These are phyloP conservation scores for Danaus plexippus DNA, from an alignment of 1,140 invertebrate genomes.

Conservation along the genomic window DNA sequence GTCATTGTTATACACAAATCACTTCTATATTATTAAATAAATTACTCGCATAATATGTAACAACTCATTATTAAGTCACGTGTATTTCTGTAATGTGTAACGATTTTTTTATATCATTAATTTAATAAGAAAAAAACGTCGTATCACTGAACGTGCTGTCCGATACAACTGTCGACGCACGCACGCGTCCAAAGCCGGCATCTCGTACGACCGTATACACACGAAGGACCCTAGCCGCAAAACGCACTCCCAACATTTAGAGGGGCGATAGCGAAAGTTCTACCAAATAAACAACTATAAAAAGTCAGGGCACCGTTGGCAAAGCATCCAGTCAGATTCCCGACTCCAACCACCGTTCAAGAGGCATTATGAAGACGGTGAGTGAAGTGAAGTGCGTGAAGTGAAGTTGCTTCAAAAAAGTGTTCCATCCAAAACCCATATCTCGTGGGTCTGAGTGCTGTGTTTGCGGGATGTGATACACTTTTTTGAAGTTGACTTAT, in stretches of 20 bases:
- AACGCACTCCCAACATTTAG: slow-evolving; percentile 49
- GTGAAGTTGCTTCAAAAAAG: slow-evolving; percentile 65
- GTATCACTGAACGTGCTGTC: too few relatives aligned
- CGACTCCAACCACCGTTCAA: slow-evolving; percentile 74
- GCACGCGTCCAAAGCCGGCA: slow-evolving; percentile 43
- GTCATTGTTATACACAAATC: too few relatives aligned
- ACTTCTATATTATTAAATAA: too few relatives aligned
- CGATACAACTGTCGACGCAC: slow-evolving; percentile 25
- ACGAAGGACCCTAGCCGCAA: slow-evolving; percentile 52
- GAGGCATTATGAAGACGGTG: slow-evolving; percentile 74
- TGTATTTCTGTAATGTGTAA: too few relatives aligned
- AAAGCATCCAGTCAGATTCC: slow-evolving; percentile 80
- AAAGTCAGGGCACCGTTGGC: slow-evolving; percentile 74
- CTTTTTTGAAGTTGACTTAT: slow-evolving; percentile 57
- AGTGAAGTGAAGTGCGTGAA: slow-evolving; percentile 58
- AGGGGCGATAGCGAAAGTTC: slow-evolving; percentile 70
- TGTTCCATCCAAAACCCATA: slow-evolving; percentile 28
- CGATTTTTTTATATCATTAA: too few relatives aligned
- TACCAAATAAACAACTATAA: slow-evolving; percentile 71
- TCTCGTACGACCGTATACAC: slow-evolving; percentile 46
- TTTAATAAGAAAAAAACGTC: too few relatives aligned
- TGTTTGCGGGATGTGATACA: slow-evolving; percentile 39
- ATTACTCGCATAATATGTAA: too few relatives aligned
- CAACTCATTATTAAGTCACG: too few relatives aligned
- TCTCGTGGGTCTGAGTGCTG: slow-evolving; percentile 27